A percentile compares a stretch with the other conserved stretches of the same genome.
Evolutionary conservation across 2,888 invertebrate genomes (phyloP).

Genomic region (Apodemia zela): DNA sequence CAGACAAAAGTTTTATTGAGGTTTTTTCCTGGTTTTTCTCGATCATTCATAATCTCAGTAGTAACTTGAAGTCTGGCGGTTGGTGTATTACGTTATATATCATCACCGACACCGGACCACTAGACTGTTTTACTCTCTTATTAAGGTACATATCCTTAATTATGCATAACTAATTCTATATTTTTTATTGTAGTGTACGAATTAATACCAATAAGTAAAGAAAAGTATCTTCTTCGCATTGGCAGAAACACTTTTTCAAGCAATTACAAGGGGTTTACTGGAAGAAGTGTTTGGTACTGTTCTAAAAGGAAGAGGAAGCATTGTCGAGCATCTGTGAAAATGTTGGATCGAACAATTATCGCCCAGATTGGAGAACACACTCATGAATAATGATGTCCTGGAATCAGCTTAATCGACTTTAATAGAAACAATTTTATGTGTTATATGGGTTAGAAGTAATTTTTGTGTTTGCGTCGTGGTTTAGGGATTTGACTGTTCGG

Average conservation of each 20-base stretch:
- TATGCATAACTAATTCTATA: neutral
- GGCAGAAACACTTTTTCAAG: constrained; percentile 36
- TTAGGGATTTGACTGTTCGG: too few species aligned
- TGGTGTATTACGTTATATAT: too few species aligned
- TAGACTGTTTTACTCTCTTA: too few species aligned
- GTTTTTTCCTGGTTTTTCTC: too few species aligned
- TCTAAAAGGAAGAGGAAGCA: constrained; percentile 20
- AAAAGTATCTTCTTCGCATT: constrained; percentile 25
- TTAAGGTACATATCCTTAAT: constrained; percentile 24
- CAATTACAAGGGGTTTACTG: constrained; percentile 38
- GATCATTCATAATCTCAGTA: too few species aligned
- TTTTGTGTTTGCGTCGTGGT: too few species aligned
- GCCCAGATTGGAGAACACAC: constrained; percentile 35
- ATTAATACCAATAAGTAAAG: constrained; percentile 21
- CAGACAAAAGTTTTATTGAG: too few species aligned
- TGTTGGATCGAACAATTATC: constrained; percentile 35
- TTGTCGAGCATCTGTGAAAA: constrained; percentile 36
- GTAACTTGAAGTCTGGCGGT: too few species aligned
- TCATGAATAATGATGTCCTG: constrained; percentile 27
- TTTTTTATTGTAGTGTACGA: constrained; percentile 18
- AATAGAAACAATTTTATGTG: neutral
- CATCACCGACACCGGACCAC: too few species aligned
- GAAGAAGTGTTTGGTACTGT: constrained; percentile 22
- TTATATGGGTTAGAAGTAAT: too few species aligned
- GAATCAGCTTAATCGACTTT: neutral